These are phyloP conservation scores for Acrobasis repandana DNA, from an alignment of 2,888 invertebrate genomes.

Conservation along the genomic window DNA sequence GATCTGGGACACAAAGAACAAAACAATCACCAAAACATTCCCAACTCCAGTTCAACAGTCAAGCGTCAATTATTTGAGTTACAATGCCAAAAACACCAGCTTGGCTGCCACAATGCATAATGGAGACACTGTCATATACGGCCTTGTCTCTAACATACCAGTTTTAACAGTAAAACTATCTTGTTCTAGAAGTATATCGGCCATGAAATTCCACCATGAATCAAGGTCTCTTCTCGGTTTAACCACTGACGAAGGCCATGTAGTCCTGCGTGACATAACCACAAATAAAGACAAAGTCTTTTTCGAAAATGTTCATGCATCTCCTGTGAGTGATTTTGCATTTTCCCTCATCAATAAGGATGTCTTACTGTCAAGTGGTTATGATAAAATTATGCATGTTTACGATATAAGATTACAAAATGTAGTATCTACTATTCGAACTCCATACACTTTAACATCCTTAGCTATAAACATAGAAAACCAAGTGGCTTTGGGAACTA, in stretches of 20 bases:
- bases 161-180: slow-evolving; percentile 67
- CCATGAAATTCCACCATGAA: slow-evolving; percentile 77
- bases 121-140: slow-evolving; percentile 76
- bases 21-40: slow-evolving; percentile 72
- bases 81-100: slow-evolving; percentile 74
- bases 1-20: slow-evolving; percentile 78
- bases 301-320: slow-evolving; percentile 79
- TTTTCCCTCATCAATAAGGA: slow-evolving; percentile 82
- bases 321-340: slow-evolving; percentile 81
- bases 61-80: slow-evolving; percentile 68
- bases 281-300: slow-evolving; percentile 73
- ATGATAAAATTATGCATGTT: slow-evolving; percentile 81
- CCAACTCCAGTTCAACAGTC: slow-evolving; percentile 65
- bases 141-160: slow-evolving; percentile 76
- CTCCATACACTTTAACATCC: slow-evolving; percentile 65
- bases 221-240: slow-evolving; percentile 68
- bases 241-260: slow-evolving; percentile 79
- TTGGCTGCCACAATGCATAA: slow-evolving; percentile 74
- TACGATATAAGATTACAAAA: slow-evolving; percentile 79
- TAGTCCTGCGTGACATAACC: slow-evolving; percentile 69
- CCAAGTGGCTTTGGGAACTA: slow-evolving; percentile 80
- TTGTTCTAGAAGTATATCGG: slow-evolving; percentile 70
- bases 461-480: slow-evolving; percentile 70
- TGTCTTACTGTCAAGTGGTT: slow-evolving; percentile 80
- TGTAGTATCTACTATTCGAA: slow-evolving; percentile 69